These are phyloP conservation scores for Hippoglossus stenolepis DNA, from an alignment of 2,113 vertebrate genomes.

Conservation along the genomic window DNA sequence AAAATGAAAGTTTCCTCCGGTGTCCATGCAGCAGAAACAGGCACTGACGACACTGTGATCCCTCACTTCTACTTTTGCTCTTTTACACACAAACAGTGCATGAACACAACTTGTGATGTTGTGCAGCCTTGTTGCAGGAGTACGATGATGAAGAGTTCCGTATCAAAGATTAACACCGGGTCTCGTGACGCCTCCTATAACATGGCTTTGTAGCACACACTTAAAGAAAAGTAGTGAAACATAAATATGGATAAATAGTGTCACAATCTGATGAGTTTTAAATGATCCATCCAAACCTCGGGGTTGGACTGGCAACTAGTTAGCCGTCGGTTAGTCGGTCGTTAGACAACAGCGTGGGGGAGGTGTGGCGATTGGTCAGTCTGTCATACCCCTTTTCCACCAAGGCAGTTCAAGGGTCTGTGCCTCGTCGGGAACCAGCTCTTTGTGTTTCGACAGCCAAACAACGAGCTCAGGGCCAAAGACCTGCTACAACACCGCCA, in stretches of 20 bases:
- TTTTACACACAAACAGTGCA: constrained; percentile 16
- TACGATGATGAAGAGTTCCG: neutral
- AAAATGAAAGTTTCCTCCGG: constrained; percentile 26
- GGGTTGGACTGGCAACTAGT: constrained; percentile 51
- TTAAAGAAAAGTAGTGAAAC: constrained; percentile 11
- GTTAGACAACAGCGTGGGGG: constrained; percentile 8
- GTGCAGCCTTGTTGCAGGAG: constrained; percentile 51
- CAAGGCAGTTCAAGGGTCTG: no score
- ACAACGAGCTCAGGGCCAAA: no score
- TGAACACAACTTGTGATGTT: constrained; percentile 21
- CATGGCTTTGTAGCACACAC: constrained; percentile 31
- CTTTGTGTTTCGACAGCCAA: no score
- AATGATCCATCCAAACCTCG: constrained; percentile 48
- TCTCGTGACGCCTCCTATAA: constrained; percentile 35
- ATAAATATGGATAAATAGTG: constrained; percentile 15
- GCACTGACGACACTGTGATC: constrained; percentile 4
- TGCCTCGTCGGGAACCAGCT: no score
- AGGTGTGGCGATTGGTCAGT: constrained; percentile 49
- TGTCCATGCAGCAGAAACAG: constrained; percentile 70
- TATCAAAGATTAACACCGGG: neutral
- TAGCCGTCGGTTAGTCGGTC: constrained; percentile 29
- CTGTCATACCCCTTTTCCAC: neutral
- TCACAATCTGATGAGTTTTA: constrained; percentile 31
- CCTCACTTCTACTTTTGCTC: neutral
- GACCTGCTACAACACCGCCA: no score